A percentile compares a stretch with the other conserved stretches of the same genome.
Evolutionary conservation across 1,140 invertebrate species (phyloP).

Genomic region (Leucophenga varia): DNA sequence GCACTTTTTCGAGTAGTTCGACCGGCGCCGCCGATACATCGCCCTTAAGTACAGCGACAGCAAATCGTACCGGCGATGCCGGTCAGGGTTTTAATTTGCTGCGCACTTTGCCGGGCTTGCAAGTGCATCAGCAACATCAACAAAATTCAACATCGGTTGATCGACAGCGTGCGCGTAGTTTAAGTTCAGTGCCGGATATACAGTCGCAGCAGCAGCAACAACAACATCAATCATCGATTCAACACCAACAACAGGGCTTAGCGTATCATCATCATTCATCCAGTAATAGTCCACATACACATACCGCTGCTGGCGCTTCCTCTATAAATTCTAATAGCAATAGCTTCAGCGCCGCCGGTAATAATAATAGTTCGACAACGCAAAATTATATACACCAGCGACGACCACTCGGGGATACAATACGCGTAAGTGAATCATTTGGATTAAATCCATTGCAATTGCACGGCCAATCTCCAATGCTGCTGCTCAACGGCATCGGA

Average conservation of each 20-base stretch:
- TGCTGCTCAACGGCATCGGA: background rate
- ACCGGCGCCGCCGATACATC: slow-evolving; percentile 65
- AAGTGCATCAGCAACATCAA: slow-evolving; percentile 60
- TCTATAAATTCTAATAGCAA: slow-evolving; percentile 59
- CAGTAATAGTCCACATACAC: slow-evolving; percentile 20
- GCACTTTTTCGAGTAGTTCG: slow-evolving; percentile 76
- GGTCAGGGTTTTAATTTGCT: slow-evolving; percentile 70
- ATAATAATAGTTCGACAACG: slow-evolving; percentile 39
- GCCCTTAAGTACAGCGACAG: slow-evolving; percentile 8
- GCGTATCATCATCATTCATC: slow-evolving; percentile 8
- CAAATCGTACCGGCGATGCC: slow-evolving; percentile 54
- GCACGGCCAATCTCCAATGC: background rate
- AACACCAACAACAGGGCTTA: slow-evolving; percentile 24
- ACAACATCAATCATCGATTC: slow-evolving; percentile 20
- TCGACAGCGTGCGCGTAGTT: slow-evolving; percentile 75
- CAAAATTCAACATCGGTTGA: slow-evolving; percentile 57
- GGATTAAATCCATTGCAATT: background rate
- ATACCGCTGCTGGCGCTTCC: slow-evolving; percentile 30
- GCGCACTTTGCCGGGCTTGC: slow-evolving; percentile 70
- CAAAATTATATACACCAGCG: slow-evolving; percentile 36
- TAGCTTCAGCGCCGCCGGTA: slow-evolving; percentile 44
- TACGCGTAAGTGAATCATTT: slow-evolving; percentile 30
- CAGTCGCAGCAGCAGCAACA: slow-evolving; percentile 57
- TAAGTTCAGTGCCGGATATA: slow-evolving; percentile 80
- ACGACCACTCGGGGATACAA: slow-evolving; percentile 38